Evolutionary conservation across 2,888 invertebrate species (phyloP).

Genomic region (Drosophila sordidula): DNA sequence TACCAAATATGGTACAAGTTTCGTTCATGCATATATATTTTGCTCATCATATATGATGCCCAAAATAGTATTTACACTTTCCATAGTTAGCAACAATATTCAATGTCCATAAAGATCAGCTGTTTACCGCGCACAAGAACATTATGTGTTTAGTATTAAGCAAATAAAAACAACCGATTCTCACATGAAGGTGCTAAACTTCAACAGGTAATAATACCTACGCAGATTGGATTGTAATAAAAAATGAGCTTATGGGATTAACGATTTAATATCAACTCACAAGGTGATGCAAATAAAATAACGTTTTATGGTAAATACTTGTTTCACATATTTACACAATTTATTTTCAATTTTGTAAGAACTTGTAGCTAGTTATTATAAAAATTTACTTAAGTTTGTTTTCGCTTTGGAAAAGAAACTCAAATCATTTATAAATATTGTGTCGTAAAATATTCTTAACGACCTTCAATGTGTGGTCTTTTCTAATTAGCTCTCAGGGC

Average conservation of each 20-base stretch:
- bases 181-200: slow-evolving; percentile 39
- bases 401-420: not conserved
- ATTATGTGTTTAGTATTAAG: not conserved
- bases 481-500: slow-evolving; percentile 40
- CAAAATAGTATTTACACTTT: too few species aligned
- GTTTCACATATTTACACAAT: slow-evolving; percentile 11
- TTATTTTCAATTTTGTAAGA: slow-evolving; percentile 4
- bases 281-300: slow-evolving; percentile 19
- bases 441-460: not conserved
- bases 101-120: too few species aligned
- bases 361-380: too few species aligned
- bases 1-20: too few species aligned
- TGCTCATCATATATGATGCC: too few species aligned
- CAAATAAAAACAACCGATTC: slow-evolving; percentile 6
- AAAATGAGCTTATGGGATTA: not conserved
- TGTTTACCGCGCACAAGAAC: not conserved
- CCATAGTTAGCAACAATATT: too few species aligned
- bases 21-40: too few species aligned
- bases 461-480: slow-evolving; percentile 29
- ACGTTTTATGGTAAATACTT: slow-evolving; percentile 1
- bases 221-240: not conserved
- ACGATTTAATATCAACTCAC: not conserved
- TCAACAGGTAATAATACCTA: slow-evolving; percentile 27
- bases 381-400: not conserved
- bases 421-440: not conserved